Percentiles rank a stretch among this genome's conserved stretches.
These are phyloP conservation scores for cat (Felis catus) DNA, from an alignment of 2,113 vertebrate genomes.

Conservation along the genomic window F.catus_Fca126_mat1.0 CM031418.1:71862001-71862500, in stretches of 20 bases:
- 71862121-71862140: slow-evolving; percentile 9
- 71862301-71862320: neutral
- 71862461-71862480: neutral
- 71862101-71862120: neutral
- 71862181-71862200: neutral
- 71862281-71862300: neutral
- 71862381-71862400: neutral
- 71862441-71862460: neutral
- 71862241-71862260: neutral
- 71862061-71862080: neutral
- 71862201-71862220: neutral
- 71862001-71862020: slow-evolving; percentile 39
- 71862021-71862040: slow-evolving; percentile 3
- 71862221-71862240: neutral
- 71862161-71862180: neutral
- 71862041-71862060: neutral
- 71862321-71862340: neutral
- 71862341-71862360: neutral
- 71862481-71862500: no score
- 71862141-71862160: neutral
- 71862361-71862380: neutral
- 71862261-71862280: neutral
- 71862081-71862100: neutral
- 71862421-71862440: neutral
- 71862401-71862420: neutral